These are phyloP conservation scores for Sitodiplosis mosellana DNA, from an alignment of 1,140 invertebrate genomes.

Conservation along the genomic window DNA sequence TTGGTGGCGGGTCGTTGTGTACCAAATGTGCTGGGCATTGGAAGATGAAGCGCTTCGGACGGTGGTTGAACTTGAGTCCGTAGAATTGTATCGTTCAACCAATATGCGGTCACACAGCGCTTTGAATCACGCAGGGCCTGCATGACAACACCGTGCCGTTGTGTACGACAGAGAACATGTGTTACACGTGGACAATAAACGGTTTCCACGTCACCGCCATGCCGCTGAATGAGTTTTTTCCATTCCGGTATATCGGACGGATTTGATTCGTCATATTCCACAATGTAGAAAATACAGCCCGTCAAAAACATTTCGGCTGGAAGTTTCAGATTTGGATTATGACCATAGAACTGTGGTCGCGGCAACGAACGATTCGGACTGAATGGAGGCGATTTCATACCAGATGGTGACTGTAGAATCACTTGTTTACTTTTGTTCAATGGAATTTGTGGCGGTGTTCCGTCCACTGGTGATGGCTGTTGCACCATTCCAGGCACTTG, in stretches of 20 bases:
- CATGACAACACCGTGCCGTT: constrained; percentile 72
- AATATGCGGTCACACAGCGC: constrained; percentile 81
- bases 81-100: constrained; percentile 78
- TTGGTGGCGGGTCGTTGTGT: constrained; percentile 40
- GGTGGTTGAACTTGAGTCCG: constrained; percentile 73
- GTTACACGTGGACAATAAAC: constrained; percentile 71
- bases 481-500: not conserved
- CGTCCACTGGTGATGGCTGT: constrained; percentile 7
- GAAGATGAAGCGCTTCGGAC: constrained; percentile 82
- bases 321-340: constrained; percentile 70
- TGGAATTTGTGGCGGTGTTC: constrained; percentile 6
- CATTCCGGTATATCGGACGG: constrained; percentile 48
- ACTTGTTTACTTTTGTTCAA: no score
- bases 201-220: constrained; percentile 77
- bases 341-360: constrained; percentile 60
- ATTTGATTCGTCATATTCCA: constrained; percentile 43
- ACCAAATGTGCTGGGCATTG: constrained; percentile 63
- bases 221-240: constrained; percentile 64
- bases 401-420: constrained; percentile 3
- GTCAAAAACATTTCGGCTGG: constrained; percentile 74
- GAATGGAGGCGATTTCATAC: constrained; percentile 7
- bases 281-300: constrained; percentile 81
- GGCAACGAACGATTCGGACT: constrained; percentile 28
- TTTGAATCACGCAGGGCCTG: constrained; percentile 56
- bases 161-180: constrained; percentile 79